Conservation (phyloP, 2,113 vertebrate species). For the Penelope pileata region DNA sequence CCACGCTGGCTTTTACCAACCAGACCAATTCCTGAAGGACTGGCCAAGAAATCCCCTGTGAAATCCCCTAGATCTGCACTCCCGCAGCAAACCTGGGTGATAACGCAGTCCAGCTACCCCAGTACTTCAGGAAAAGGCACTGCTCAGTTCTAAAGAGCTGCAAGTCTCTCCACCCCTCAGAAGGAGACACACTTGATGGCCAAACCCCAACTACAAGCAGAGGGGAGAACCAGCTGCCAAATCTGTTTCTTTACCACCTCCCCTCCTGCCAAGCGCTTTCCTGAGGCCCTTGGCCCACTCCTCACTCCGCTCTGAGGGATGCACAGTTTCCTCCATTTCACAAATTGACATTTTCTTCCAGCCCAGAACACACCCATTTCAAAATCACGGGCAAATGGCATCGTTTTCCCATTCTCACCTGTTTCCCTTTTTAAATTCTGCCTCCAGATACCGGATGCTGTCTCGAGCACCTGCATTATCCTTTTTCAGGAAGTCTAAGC, state of each 20-base stretch:
- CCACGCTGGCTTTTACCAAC: not conserved
- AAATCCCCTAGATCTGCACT: not conserved
- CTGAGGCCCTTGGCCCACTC: not conserved
- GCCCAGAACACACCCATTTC: not conserved
- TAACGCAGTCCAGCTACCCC: not conserved
- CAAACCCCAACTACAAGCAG: not conserved
- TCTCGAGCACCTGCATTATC: conserved; percentile 92
- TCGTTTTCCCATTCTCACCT: conserved; percentile 73
- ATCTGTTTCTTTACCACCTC: not conserved
- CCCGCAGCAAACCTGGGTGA: accelerated
- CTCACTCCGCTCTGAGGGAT: not conserved
- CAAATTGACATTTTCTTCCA: no score
- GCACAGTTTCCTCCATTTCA: not conserved
- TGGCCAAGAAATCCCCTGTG: not conserved
- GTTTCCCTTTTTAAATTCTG: conserved; percentile 97
- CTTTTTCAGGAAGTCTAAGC: conserved; percentile 93
- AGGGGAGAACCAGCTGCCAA: not conserved
- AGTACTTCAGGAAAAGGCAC: not conserved
- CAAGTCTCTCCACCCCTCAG: not conserved
- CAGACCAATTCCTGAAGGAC: not conserved
- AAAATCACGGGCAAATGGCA: not conserved
- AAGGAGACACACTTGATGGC: not conserved
- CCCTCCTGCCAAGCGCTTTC: accelerated
- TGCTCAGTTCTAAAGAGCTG: not conserved
- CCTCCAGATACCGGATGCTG: conserved; percentile 93